These are phyloP conservation scores for Caenorhabditis briggsae DNA, from an alignment of 1,140 invertebrate species.

Conservation along the genomic window DNA sequence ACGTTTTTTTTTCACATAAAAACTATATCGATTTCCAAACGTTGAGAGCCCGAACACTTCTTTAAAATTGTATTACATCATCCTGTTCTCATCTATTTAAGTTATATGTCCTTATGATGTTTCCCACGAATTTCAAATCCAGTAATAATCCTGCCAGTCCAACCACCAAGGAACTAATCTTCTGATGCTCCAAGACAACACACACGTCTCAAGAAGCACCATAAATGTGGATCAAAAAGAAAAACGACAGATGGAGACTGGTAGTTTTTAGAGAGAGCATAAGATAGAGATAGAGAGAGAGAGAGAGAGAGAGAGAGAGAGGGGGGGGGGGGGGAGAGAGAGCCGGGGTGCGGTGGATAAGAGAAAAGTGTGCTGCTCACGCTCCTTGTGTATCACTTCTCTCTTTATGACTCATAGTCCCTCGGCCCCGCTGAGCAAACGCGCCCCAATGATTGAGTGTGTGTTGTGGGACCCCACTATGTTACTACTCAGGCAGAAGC, in stretches of 20 bases:
- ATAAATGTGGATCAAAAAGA: conserved; percentile 11
- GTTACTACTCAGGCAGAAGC: conserved; percentile 47
- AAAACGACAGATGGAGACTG: conserved; percentile 43
- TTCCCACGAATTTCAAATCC: neutral
- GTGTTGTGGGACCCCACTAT: conserved; percentile 5
- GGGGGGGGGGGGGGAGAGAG: no score
- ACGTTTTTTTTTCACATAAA: neutral
- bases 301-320: neutral
- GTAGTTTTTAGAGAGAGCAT: no score
- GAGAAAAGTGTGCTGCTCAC: conserved; percentile 36
- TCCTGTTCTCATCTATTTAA: no score
- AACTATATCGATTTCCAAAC: no score
- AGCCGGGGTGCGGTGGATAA: neutral
- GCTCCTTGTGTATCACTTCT: conserved; percentile 49
- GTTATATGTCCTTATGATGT: neutral
- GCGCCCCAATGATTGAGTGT: conserved; percentile 35
- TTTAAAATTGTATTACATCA: no score
- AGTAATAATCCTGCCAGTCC: conserved; percentile 23
- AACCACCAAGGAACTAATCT: conserved; percentile 19
- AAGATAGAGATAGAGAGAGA: neutral
- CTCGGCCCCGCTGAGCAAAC: conserved; percentile 27
- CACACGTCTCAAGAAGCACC: conserved; percentile 16
- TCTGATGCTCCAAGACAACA: neutral
- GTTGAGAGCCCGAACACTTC: no score
- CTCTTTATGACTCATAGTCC: conserved; percentile 45